Conservation (phyloP, 2,888 invertebrate species). For the Bombylius discolor region DNA sequence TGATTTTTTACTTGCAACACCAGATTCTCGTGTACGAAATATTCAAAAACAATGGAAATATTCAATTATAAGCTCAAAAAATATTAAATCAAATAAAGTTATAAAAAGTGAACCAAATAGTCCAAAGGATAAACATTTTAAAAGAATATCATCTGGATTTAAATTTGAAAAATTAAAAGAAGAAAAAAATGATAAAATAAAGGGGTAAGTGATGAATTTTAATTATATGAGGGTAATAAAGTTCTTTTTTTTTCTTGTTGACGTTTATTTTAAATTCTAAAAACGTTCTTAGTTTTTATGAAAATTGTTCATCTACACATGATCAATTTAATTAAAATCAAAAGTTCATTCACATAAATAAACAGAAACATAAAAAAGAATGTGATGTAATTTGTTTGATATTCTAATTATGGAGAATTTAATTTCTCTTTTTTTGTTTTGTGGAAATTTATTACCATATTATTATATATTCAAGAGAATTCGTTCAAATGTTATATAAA, state of each 20-base stretch:
- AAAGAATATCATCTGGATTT: neutral
- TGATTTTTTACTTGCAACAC: neutral
- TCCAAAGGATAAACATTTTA: neutral
- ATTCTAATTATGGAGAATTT: no score
- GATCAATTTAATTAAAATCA: neutral
- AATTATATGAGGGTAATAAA: no score
- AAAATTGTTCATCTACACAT: neutral
- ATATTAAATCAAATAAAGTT: neutral
- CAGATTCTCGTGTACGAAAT: neutral
- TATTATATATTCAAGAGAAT: no score
- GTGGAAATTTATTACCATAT: no score
- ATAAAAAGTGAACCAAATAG: no score
- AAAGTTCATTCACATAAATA: neutral
- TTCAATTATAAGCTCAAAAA: neutral
- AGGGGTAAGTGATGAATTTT: neutral
- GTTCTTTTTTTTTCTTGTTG: no score
- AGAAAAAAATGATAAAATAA: neutral
- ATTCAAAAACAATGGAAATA: neutral
- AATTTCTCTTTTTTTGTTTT: no score
- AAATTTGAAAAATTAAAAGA: neutral
- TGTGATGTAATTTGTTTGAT: no score
- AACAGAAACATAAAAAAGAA: no score
- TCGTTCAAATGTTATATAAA: no score
- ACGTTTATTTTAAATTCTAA: no score
- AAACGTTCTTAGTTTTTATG: no score